Base-by-base conservation (phyloP, 1,140 invertebrate genomes). In the Cylas formicarius region DNA sequence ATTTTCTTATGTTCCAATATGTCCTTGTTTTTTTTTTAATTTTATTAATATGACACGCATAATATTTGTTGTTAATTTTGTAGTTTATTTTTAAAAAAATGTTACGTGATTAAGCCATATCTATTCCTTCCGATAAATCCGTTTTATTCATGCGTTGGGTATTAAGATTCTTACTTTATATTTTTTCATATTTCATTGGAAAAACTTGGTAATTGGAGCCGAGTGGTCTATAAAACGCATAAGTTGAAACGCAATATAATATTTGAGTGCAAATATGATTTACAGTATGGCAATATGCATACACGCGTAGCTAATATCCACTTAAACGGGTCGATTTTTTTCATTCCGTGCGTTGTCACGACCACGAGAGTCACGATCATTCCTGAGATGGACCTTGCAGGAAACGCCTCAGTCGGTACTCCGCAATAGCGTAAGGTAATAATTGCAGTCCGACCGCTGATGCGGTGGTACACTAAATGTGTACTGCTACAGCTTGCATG, bases 301-400 rank as follows among this genome's bases (percentile, higher is more conserved):
- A 57, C 55, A 53, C 52, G 52, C 51, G 43, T 55, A 50, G 50
- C 48, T 55, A 44, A 56, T 58, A 56, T 50, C 56, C 50, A 56
- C 48, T 58, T 58, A 53, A 51, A 58, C 53, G 50, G 41, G 42
- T 44, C 49, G 40, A n/a, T 59, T 61, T 61, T 58, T 56, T 38
- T 36, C 24, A 34, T 36, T 51, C 44, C 46, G 49, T 59, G 24
- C 40, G 40, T 42, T 42, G 59, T 61, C 59, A 61, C 57, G 59
- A 61, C 55, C 52, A 37, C 44, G 44, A 52, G 33, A 56, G 59
- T 61, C 59, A 61, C 59, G 59, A 61, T 50, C 52, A 50, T 46
- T 50, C 32, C 51, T 47, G 46, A 48, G 54, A 56, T 53, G 54
- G 48, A 56, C 53, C 46, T 49, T 40, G 44, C 36, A 53, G 51